Percentiles rank a stretch among this genome's conserved stretches.
Conservation (phyloP, 2,113 vertebrate genomes). For the Ciconia boyciana region DNA sequence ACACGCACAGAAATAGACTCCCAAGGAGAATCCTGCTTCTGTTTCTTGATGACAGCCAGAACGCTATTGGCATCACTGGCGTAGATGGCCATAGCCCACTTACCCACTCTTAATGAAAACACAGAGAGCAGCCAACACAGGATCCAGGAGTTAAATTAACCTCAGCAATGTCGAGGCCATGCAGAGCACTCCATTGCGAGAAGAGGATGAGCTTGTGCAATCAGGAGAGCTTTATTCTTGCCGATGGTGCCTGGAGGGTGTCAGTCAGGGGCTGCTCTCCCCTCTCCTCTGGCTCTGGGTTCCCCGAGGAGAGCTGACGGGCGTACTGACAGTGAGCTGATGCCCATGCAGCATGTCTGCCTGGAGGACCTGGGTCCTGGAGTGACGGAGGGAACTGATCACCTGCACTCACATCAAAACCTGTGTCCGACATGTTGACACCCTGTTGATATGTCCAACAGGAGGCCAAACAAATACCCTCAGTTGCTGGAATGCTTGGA, state of each 20-base stretch:
- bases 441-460: not conserved
- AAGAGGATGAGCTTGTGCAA: not conserved
- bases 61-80: not conserved
- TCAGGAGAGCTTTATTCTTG: not conserved
- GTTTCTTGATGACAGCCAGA: not conserved
- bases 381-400: not conserved
- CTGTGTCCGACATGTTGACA: fast-evolving
- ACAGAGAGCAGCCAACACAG: not conserved
- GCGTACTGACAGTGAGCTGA: not conserved
- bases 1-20: not conserved
- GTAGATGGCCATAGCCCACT: not conserved
- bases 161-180: fast-evolving
- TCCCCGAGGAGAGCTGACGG: fast-evolving
- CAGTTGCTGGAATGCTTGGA: not conserved
- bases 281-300: not conserved
- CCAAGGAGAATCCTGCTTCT: not conserved
- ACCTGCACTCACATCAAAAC: not conserved
- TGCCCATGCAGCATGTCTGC: fast-evolving
- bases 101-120: not conserved
- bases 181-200: not conserved
- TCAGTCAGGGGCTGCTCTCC: not conserved
- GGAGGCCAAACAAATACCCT: not conserved
- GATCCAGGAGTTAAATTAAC: not conserved
- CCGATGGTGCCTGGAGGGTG: not conserved
- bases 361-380: not conserved